Evolutionary conservation across 1,140 invertebrate genomes (phyloP).

Genomic region (Bombyx mandarina): DNA sequence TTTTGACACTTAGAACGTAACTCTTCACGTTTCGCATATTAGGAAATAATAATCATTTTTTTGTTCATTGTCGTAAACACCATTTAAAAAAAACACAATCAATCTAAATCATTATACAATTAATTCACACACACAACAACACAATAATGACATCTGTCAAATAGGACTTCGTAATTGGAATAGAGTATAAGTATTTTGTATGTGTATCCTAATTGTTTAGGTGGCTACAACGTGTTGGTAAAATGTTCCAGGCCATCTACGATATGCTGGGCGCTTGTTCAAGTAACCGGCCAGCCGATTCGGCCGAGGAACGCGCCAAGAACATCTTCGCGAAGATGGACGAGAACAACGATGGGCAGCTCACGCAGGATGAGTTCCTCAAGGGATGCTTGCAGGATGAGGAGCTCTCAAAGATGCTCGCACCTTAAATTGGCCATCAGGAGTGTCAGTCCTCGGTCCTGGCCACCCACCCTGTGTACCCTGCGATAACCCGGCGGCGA

Average conservation of each 20-base stretch:
- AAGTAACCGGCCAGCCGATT: conserved; percentile 91
- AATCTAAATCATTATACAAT: too few relatives aligned
- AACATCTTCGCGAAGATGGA: conserved; percentile 99
- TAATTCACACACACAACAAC: too few relatives aligned
- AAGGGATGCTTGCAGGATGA: conserved; percentile 99
- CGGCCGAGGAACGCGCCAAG: conserved; percentile 95
- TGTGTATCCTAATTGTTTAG: background rate
- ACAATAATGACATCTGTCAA: too few relatives aligned
- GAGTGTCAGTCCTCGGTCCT: conserved; percentile 23
- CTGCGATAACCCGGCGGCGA: conserved; percentile 38
- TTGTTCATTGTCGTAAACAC: too few relatives aligned
- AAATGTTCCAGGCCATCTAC: conserved; percentile 91
- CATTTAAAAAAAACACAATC: too few relatives aligned
- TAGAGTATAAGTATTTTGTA: background rate
- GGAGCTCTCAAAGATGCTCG: conserved; percentile 95
- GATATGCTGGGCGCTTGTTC: conserved; percentile 94
- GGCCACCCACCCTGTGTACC: conserved; percentile 27
- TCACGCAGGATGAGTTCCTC: conserved; percentile 98
- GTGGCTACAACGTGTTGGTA: conserved; percentile 5
- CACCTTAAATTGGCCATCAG: conserved; percentile 79
- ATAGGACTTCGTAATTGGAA: too few relatives aligned
- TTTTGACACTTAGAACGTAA: too few relatives aligned
- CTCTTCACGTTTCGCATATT: too few relatives aligned
- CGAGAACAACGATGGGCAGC: conserved; percentile 97
- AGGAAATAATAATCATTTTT: too few relatives aligned